phyloP scores from a whole-genome alignment of 1,140 invertebrate species.

The Cotesia typhae region DNA sequence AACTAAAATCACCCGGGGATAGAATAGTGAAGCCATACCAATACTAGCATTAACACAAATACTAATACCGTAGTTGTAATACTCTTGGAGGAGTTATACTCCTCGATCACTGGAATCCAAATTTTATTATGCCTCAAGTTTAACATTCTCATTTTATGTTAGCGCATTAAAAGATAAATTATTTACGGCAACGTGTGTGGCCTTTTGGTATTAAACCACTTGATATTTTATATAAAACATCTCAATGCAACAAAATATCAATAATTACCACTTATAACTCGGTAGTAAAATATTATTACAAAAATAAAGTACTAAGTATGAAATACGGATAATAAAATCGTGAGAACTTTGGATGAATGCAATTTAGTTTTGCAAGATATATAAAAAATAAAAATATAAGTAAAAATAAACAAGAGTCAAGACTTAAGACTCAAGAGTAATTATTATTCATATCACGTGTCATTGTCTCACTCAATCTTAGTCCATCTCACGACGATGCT shows the following conservation, averaged over 20 bases:
- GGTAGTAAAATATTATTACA: too few species aligned
- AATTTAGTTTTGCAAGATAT: not conserved
- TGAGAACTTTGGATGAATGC: slow-evolving; percentile 1
- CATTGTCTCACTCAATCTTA: slow-evolving; percentile 22
- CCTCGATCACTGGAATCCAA: slow-evolving; percentile 17
- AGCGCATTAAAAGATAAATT: slow-evolving; percentile 4
- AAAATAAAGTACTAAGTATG: too few species aligned
- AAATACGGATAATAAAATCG: slow-evolving; percentile 23
- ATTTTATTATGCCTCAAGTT: slow-evolving; percentile 20
- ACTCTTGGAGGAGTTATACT: slow-evolving; percentile 9
- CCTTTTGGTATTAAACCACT: not conserved
- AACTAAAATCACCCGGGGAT: not conserved
- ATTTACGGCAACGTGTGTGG: slow-evolving; percentile 6
- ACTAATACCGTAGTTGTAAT: slow-evolving; percentile 18
- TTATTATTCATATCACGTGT: slow-evolving; percentile 46
- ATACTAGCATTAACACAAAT: too few species aligned
- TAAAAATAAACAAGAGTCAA: too few species aligned
- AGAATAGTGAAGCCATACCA: slow-evolving; percentile 22
- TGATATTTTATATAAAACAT: too few species aligned
- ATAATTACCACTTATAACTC: too few species aligned
- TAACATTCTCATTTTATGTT: not conserved
- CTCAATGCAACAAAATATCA: too few species aligned
- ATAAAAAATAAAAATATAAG: too few species aligned
- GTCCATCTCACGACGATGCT: slow-evolving; percentile 19
- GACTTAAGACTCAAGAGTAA: not conserved